These are phyloP conservation scores for Rhynchomys soricoides DNA, from an alignment of 2,113 vertebrate species.

Conservation along the genomic window DNA sequence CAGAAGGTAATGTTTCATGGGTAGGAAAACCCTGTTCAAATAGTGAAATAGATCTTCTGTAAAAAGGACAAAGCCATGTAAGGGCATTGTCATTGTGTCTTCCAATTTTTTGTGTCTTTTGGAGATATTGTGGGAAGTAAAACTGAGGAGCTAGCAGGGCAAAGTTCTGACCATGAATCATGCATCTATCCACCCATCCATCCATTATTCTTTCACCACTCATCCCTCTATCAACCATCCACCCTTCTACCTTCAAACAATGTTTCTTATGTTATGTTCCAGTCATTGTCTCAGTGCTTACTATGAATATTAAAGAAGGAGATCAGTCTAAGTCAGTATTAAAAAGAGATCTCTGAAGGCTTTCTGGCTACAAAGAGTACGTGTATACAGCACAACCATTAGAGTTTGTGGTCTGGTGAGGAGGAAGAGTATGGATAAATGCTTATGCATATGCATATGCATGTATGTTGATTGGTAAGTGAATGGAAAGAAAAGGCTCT, in stretches of 20 bases:
- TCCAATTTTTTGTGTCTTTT: not conserved
- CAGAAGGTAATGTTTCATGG: constrained; percentile 8
- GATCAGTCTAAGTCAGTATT: not conserved
- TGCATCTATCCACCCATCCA: not conserved
- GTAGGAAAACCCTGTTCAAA: constrained; percentile 5
- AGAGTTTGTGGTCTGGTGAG: not conserved
- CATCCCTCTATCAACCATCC: not conserved
- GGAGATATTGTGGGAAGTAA: not conserved
- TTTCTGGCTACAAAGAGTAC: not conserved
- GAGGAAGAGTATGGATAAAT: not conserved
- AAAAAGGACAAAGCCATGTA: not conserved
- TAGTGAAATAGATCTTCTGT: not conserved
- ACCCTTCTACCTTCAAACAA: not conserved
- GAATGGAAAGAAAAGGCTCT: not conserved
- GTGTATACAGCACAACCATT: not conserved
- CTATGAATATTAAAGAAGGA: not conserved
- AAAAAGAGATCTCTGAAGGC: not conserved
- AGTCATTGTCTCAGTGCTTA: not conserved
- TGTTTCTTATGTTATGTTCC: not conserved
- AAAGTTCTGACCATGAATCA: not conserved
- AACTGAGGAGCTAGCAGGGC: not conserved
- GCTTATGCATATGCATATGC: not conserved
- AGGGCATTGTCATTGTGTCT: not conserved
- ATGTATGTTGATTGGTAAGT: not conserved
- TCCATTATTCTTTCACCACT: too few relatives aligned